Evolutionary conservation across 1,140 invertebrate genomes (phyloP).

Genomic region (Teleopsis dalmanni): DNA sequence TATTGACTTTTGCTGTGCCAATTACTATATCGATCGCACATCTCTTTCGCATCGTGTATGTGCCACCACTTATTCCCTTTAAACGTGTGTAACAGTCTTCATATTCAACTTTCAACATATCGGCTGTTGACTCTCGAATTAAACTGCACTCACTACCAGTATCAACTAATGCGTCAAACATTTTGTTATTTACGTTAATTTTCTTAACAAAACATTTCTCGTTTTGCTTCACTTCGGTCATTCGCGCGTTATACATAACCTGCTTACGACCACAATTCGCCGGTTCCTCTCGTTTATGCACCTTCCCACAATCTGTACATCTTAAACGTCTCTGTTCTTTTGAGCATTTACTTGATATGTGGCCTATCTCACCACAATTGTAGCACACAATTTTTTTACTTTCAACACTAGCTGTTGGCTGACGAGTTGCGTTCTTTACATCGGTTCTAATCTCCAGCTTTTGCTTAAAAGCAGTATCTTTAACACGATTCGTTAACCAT

Average conservation of each 20-base stretch:
- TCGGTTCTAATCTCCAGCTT: too few species aligned
- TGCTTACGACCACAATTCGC: conserved; percentile 5
- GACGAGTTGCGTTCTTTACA: too few species aligned
- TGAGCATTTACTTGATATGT: conserved; percentile 3
- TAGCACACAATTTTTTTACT: not conserved
- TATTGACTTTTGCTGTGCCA: too few species aligned
- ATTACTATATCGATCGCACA: too few species aligned
- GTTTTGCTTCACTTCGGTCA: not conserved
- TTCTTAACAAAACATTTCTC: not conserved
- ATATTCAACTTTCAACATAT: too few species aligned
- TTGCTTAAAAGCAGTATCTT: not conserved
- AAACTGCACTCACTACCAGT: conserved; percentile 7
- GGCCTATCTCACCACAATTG: conserved; percentile 9
- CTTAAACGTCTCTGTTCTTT: conserved; percentile 3
- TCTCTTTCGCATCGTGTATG: too few species aligned
- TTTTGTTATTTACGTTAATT: not conserved
- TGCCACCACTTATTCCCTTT: too few species aligned
- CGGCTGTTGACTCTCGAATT: too few species aligned
- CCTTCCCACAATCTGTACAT: conserved; percentile 4
- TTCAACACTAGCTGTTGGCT: not conserved
- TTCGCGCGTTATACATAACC: not conserved
- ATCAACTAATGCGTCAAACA: conserved; percentile 2
- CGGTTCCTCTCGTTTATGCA: conserved; percentile 4
- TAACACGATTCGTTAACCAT: conserved; percentile 2
- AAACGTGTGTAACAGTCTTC: too few species aligned